Percentiles rank a stretch among this genome's conserved stretches.
Conservation (phyloP, 1,140 invertebrate species). For the silkworm (Bombyx mori) region DNA sequence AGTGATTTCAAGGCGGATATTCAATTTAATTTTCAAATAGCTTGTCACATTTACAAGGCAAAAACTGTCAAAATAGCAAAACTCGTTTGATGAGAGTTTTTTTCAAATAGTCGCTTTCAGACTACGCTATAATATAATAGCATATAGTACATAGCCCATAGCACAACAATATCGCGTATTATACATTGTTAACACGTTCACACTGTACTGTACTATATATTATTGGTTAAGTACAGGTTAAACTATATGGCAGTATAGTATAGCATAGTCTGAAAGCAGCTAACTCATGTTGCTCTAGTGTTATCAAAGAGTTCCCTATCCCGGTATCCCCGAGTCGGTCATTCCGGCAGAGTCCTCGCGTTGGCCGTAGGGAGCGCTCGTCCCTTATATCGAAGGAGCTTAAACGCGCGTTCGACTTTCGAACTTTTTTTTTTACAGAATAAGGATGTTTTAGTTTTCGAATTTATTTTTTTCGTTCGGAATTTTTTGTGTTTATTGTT, state of each 20-base stretch:
- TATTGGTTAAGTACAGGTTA: no score
- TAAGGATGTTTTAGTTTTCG: no score
- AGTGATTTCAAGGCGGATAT: no score
- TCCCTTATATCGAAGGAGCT: conserved; percentile 10
- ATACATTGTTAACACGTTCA: no score
- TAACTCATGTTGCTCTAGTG: conserved; percentile 4
- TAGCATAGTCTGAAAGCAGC: neutral
- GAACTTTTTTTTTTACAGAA: conserved; percentile 9
- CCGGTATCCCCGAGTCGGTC: neutral
- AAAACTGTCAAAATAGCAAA: conserved; percentile 1
- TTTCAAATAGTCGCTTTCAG: neutral
- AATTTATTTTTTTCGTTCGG: conserved; percentile 3
- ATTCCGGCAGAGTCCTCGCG: conserved; percentile 28
- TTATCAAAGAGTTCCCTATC: neutral
- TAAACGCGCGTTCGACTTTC: conserved; percentile 14
- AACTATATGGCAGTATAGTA: no score
- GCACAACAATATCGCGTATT: no score
- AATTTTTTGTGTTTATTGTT: neutral
- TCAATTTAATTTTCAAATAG: no score
- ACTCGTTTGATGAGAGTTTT: neutral
- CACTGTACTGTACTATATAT: no score
- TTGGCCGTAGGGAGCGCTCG: conserved; percentile 24
- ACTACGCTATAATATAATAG: no score
- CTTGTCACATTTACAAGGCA: no score
- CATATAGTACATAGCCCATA: no score